Conservation (phyloP, 2,113 vertebrate species). For the Sialia sialis region DNA sequence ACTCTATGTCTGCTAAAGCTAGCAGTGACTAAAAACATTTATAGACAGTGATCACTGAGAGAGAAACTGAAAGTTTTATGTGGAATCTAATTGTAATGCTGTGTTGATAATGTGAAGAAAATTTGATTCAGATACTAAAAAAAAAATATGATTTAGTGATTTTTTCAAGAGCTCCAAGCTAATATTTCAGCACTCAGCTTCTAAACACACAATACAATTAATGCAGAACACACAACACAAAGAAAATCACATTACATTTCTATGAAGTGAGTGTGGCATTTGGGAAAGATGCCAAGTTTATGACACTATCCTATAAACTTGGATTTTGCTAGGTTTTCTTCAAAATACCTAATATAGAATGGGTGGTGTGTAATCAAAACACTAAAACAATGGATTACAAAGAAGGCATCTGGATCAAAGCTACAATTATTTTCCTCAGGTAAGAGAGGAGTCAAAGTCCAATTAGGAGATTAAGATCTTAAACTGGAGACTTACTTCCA, state of each 20-base stretch:
- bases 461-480: not conserved
- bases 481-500: not conserved
- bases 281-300: not conserved
- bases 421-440: not conserved
- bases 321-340: not conserved
- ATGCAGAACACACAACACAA: not conserved
- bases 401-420: not conserved
- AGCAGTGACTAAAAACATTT: not conserved
- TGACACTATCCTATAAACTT: not conserved
- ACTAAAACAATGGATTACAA: not conserved
- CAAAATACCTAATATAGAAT: not conserved
- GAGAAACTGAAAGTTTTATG: not conserved
- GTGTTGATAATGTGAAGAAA: not conserved
- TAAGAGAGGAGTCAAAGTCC: not conserved
- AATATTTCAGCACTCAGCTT: not conserved
- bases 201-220: not conserved
- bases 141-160: not conserved
- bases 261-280: not conserved
- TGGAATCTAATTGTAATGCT: not conserved
- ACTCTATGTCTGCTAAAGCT: slow-evolving; percentile 2
- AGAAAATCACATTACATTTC: not conserved
- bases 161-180: not conserved
- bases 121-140: not conserved
- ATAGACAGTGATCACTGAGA: not conserved
- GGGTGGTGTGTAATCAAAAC: not conserved